These are phyloP conservation scores for Brachypterus glaber DNA, from an alignment of 2,888 invertebrate species.

Conservation along the genomic window DNA sequence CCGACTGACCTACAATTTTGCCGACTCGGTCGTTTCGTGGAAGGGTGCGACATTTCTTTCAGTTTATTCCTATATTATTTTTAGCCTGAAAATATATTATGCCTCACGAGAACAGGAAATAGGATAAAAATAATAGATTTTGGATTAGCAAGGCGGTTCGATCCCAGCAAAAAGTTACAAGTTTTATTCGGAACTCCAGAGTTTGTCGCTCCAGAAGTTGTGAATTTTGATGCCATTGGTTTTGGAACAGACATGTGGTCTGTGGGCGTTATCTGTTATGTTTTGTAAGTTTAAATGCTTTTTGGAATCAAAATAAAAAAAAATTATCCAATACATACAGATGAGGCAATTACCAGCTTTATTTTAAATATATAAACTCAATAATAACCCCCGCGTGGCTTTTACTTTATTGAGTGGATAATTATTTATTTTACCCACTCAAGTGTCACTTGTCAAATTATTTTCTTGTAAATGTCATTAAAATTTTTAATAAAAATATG, in stretches of 20 bases:
- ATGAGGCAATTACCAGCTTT: neutral
- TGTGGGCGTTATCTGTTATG: slow-evolving; percentile 95
- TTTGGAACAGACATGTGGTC: slow-evolving; percentile 99
- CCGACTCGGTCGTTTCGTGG: no score
- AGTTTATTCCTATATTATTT: no score
- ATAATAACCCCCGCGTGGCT: no score
- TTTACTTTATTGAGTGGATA: no score
- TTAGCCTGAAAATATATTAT: slow-evolving; percentile 97
- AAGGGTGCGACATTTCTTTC: no score
- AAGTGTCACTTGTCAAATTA: no score
- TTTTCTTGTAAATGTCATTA: no score
- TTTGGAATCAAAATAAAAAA: no score
- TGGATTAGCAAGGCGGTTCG: slow-evolving; percentile 86
- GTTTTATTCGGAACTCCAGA: slow-evolving; percentile 97
- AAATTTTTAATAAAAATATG: no score
- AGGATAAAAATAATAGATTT: slow-evolving; percentile 98
- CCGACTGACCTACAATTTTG: no score
- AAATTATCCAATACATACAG: neutral
- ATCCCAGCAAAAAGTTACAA: slow-evolving; percentile 84
- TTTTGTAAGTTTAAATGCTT: slow-evolving; percentile 96
- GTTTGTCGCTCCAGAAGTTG: slow-evolving; percentile 97
- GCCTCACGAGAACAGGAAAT: slow-evolving; percentile 92
- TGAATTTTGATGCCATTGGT: slow-evolving; percentile 95
- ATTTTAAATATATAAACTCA: no score
- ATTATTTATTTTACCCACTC: no score